Percentiles rank a stretch among this genome's conserved stretches.
These are phyloP conservation scores for Colinus virginianus DNA, from an alignment of 2,113 vertebrate species.

Conservation along the genomic window DNA sequence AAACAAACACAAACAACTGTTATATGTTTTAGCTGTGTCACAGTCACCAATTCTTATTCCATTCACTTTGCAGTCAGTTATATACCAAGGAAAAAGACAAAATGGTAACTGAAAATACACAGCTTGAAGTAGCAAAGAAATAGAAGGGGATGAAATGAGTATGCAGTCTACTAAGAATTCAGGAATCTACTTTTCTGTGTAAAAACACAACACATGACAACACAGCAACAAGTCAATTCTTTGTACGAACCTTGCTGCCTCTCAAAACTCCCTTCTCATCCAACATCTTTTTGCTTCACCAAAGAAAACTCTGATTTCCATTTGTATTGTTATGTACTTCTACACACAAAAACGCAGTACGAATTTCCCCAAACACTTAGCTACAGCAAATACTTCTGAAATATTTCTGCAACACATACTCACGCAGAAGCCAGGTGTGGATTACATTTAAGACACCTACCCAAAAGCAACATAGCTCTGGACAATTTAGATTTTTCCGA, in stretches of 20 bases:
- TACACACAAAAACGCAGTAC: neutral
- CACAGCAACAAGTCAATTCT: neutral
- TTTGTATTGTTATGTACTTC: neutral
- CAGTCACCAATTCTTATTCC: neutral
- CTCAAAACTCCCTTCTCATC: neutral
- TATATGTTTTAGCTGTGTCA: neutral
- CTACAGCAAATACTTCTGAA: neutral
- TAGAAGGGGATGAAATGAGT: neutral
- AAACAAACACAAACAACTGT: neutral
- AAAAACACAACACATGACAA: neutral
- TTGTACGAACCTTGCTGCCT: neutral
- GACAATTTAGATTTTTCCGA: neutral
- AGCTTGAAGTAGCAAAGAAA: neutral
- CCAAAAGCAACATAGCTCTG: neutral
- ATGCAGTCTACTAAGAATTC: neutral
- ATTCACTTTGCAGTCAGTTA: neutral
- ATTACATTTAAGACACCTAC: neutral
- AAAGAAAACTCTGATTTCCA: neutral
- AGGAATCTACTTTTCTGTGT: neutral
- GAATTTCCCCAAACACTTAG: neutral
- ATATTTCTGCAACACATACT: neutral
- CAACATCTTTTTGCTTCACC: neutral
- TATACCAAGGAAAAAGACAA: neutral
- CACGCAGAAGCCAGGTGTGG: neutral
- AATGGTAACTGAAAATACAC: neutral